A percentile compares a stretch with the other conserved stretches of the same genome.
Conservation (phyloP, 2,797 vertebrate genomes). For the Falco rusticolus region DNA sequence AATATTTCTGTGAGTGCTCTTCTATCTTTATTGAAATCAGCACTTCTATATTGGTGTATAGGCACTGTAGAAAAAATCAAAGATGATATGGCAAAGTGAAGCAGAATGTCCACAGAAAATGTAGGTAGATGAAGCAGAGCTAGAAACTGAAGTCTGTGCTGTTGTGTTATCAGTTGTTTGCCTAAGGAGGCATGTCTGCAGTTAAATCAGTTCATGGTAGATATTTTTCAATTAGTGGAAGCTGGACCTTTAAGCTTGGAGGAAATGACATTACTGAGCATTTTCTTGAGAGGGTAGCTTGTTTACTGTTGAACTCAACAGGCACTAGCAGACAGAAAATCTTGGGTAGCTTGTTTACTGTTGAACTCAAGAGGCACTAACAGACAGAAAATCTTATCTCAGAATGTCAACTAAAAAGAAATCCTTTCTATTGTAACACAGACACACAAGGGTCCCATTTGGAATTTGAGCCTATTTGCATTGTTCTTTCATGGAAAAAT, state of each 20-base stretch:
- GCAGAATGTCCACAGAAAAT: not conserved
- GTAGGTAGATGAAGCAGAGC: not conserved
- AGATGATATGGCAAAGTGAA: not conserved
- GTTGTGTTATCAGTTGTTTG: not conserved
- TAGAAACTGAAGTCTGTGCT: not conserved
- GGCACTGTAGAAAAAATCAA: not conserved
- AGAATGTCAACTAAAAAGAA: not conserved
- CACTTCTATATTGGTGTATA: not conserved
- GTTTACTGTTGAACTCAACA: not conserved
- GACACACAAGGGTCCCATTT: not conserved
- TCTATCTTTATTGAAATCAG: not conserved
- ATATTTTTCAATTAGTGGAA: not conserved
- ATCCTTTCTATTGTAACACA: not conserved
- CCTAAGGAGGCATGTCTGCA: not conserved
- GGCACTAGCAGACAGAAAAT: not conserved
- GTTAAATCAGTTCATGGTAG: not conserved
- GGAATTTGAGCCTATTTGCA: not conserved
- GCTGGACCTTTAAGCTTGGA: not conserved
- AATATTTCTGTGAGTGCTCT: not conserved
- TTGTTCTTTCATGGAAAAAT: not conserved
- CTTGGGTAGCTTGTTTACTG: too few relatives aligned
- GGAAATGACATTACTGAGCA: not conserved
- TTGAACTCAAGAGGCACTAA: not conserved
- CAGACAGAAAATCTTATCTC: not conserved
- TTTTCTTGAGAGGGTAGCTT: not conserved